Evolutionary conservation across 2,888 invertebrate species (phyloP), one percentile per base, ranked within the genome.

Genomic region (Cactoblastis cactorum): DNA sequence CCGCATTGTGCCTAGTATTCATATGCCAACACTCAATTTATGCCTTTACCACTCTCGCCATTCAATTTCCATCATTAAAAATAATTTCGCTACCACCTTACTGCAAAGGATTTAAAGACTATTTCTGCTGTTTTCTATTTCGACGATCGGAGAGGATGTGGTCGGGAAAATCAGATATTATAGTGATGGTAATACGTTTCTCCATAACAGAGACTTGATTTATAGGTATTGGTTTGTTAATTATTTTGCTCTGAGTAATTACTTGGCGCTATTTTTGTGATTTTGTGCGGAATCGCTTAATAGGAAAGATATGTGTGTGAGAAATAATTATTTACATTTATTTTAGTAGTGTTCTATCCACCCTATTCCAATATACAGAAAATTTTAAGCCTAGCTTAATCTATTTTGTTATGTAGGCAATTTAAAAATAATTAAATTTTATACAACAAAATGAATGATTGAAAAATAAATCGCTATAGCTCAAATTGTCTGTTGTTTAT

Each of bases 1-100:
- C 63, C 53, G 71, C 79, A 81, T 83, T 83, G 83, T 83, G 59
- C 61, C 61, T 69, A 65, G 80, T 83, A 84, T 84, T 83, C 83
- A 83, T 80, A 83, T 81, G 83, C 76, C 83, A 82, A 75, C 72
- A 74, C 74, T 71, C 70, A 72, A 84, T 83, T 83, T 84, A 84
- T 84, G 68, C 59, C 69, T 66, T 61, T 50, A 66, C 75, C 59
- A 71, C 22, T 35, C 15, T 19, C 3, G 28, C 24, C 17, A 37
- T 48, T 37, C 37, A 22, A 5, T 19, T 28, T 9, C 15, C 3
- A 38, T 38, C 24, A 38, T 14, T 48, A 37, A 37, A 47, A 37
- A 37, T 46, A 37, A 11, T 17, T 48, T 17, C 17, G 3, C 3
- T 4, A 24, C 34, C 33, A 14, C 32, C 41, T 33, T 49, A 41